Evolutionary conservation across 2,113 vertebrate species (phyloP), one percentile per base, ranked within the genome.

Genomic region (Stigmatopora argus): DNA sequence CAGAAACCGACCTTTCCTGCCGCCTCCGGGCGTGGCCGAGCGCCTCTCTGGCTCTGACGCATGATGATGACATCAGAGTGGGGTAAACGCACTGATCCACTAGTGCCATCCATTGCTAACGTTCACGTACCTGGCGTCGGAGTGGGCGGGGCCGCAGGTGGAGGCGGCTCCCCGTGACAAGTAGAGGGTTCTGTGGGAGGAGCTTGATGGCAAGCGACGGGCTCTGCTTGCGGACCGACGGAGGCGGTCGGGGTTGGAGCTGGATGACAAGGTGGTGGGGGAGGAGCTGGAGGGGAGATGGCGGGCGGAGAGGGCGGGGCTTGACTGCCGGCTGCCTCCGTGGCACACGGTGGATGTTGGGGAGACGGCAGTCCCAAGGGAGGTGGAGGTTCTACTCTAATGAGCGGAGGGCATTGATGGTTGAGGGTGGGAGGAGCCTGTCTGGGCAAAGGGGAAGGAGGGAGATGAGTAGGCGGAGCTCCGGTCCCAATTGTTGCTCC

Each of bases 1-100:
- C 19, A 21, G 26, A 15, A 14, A 86, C 82, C 79, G 66, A 68
- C 87, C 87, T 87, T 89, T 89, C 62, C 85, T 86, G 69, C 73
- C 79, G 2, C 87, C 85, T 61, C 85, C 85, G 45, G 87, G 84
- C 67, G 87, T 87, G 0, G 77, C 73, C 10, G 86, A 77, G 34
- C 79, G 73, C 53, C 77, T 66, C 18, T 84, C 87, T 7, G 69
- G 67, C 17, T 87, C 87, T 86, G 71, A 85, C 59, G 66, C 56
- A 48, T 51, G 23, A 7, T 3, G 31, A 18, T 12, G 9, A 60
- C 35, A 14, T 19, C 49, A 81, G 13, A 52, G 1, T 45, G 62
- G 69, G 11, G 4, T 21, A 14, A 58, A 15, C 26, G 7, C 53
- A 9, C 26, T 26, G 12, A 3, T 34, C 3, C 0, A 19, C 51